Evolutionary conservation across 2,888 invertebrate species (phyloP), one percentile per base, ranked within the genome.

Genomic region (Protophormia terraenovae): DNA sequence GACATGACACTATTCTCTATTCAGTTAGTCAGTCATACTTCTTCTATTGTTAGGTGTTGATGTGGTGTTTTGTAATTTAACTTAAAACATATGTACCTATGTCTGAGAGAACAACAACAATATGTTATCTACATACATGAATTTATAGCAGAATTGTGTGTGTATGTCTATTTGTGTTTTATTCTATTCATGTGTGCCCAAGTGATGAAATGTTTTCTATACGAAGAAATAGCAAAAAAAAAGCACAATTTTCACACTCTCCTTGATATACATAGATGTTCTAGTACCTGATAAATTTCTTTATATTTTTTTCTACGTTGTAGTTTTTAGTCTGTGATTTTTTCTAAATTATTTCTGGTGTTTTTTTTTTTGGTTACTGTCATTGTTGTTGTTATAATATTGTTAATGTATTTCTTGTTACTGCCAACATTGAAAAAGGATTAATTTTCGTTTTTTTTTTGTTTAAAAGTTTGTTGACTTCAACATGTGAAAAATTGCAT

Each of bases 191-290:
- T 72, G 72, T 38, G 45, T 41, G 62, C 10, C 50, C 62, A 84
- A 71, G 75, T 79, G 83, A 75, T 27, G 83, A 83, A 75, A 83
- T 75, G 50, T 35, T 75, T 35, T n/a, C n/a, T 50, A 24, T 32
- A 27, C 19, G 14, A 14, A 38, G n/a, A n/a, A n/a, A n/a, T n/a
- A 55, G 16, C 35, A 41, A 41, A 66, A 50, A 75, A 75, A 73
- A 71, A 32, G 24, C 45, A 73, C 55, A 80, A 47, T 72, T 27
- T 66, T 32, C 10, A 29, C 12, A 16, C 29, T 47, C 19, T 7
- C 7, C n/a, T n/a, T n/a, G n/a, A n/a, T n/a, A n/a, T n/a, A n/a
- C n/a, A n/a, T n/a, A n/a, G n/a, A 10, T 19, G 1, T 66, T 10
- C 16, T n/a, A 1, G 16, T 3, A 47, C 29, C 66, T 47, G 47